These are phyloP conservation scores for Dorcus parallelipipedus DNA, from an alignment of 2,888 invertebrate genomes.

Conservation along the genomic window DNA sequence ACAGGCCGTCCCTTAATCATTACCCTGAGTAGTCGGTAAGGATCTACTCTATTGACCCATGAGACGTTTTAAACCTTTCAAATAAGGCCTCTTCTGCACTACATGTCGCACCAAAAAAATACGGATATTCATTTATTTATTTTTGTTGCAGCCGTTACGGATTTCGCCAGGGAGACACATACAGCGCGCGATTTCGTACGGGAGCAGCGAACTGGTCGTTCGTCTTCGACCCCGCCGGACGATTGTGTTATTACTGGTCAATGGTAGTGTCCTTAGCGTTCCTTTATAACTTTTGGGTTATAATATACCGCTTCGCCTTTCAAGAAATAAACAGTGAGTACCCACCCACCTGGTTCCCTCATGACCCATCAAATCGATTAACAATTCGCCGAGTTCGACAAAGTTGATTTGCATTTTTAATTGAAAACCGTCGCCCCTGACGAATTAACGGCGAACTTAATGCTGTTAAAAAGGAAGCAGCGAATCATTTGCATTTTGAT, in stretches of 20 bases:
- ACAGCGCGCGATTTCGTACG: constrained; percentile 62
- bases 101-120: no score
- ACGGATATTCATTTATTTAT: no score
- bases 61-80: no score
- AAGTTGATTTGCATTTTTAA: no score
- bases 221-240: constrained; percentile 97
- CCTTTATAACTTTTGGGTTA: constrained; percentile 96
- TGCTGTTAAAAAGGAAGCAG: no score
- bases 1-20: no score
- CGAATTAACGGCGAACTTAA: no score
- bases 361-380: background rate
- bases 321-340: constrained; percentile 88
- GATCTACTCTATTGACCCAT: no score
- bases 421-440: no score
- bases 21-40: no score
- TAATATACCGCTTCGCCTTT: constrained; percentile 98
- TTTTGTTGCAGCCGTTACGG: constrained; percentile 50
- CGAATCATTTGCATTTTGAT: no score
- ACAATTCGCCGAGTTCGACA: background rate
- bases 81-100: no score
- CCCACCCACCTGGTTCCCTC: background rate
- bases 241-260: constrained; percentile 95
- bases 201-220: constrained; percentile 84
- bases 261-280: constrained; percentile 95
- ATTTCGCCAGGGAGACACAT: constrained; percentile 59